A percentile compares a stretch with the other conserved stretches of the same genome.
Conservation (phyloP, 1,140 invertebrate genomes). For the Chlorops oryzae region DNA sequence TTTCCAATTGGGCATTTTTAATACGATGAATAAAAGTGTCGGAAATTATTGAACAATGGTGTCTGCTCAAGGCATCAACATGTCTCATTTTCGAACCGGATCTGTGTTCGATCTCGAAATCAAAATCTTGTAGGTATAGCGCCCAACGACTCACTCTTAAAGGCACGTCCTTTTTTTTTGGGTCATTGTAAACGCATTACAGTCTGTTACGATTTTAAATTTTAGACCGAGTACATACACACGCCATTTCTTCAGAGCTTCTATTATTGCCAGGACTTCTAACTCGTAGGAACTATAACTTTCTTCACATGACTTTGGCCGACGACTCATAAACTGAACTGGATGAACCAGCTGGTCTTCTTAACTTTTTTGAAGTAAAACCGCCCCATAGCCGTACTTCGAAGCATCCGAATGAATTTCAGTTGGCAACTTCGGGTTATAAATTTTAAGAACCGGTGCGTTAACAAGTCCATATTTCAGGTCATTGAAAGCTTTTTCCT, state of each 20-base stretch:
- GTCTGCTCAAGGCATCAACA: slow-evolving; percentile 27
- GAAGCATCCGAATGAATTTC: slow-evolving; percentile 28
- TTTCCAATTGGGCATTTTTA: background rate
- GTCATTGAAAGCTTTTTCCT: slow-evolving; percentile 10
- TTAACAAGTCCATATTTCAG: slow-evolving; percentile 17
- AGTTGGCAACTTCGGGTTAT: slow-evolving; percentile 14
- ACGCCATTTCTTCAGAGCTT: slow-evolving; percentile 23
- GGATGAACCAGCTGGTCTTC: slow-evolving; percentile 26
- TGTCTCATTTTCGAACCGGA: slow-evolving; percentile 30
- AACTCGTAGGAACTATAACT: slow-evolving; percentile 31
- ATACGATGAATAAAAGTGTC: background rate
- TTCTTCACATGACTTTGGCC: slow-evolving; percentile 25
- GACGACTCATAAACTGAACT: slow-evolving; percentile 28
- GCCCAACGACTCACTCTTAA: slow-evolving; percentile 7
- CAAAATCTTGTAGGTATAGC: background rate
- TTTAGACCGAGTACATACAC: slow-evolving; percentile 46
- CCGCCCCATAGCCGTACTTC: slow-evolving; percentile 28
- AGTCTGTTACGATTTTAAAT: slow-evolving; percentile 41
- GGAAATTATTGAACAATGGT: background rate
- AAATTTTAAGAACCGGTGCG: slow-evolving; percentile 19
- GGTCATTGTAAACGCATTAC: slow-evolving; percentile 11
- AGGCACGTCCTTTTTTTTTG: slow-evolving; percentile 9
- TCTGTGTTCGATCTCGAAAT: slow-evolving; percentile 1
- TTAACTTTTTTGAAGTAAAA: slow-evolving; percentile 24
- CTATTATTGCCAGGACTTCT: slow-evolving; percentile 25